Evolutionary conservation across 2,113 vertebrate genomes (phyloP), one percentile per base, ranked within the genome.

Genomic region (Bombycilla garrulus): DNA sequence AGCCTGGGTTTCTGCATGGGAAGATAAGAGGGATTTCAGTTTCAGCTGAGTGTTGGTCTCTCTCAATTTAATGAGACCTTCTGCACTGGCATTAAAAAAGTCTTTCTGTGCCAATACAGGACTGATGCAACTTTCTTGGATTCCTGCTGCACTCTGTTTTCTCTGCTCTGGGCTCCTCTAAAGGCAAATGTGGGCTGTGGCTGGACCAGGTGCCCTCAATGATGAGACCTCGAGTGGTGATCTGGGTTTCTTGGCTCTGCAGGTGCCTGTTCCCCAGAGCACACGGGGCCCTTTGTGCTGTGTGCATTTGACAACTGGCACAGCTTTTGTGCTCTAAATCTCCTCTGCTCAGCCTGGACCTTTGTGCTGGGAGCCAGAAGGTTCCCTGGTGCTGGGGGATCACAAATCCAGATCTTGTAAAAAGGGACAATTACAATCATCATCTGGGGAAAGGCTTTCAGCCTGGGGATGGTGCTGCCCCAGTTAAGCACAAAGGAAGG

Each of bases 21-120:
- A 72, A 93, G 93, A 93, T 92, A 95, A 94, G 96, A 87, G 44
- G 79, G 83, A 87, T 91, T 96, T 92, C 65, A 40, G 20, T 81
- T 81, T 79, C 61, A 84, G 2, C 44, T 72, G 73, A 74, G 73
- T 15, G 5, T 42, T 91, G 65, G 65, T 62, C 10, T 94, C 26
- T 85, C 53, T 36, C 28, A 31, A 1, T 91, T 91, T 93, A 92
- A 92, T 47, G 64, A 90, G 79, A 57, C 35, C 81, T 88, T 86
- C 28, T 95, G 80, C 24, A n/a, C 0, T 62, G 64, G 10, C 65
- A 61, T 71, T 83, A 82, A 48, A 72, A 67, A 45, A 15, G 9
- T 6, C 16, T 40, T 53, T 71, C 35, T 85, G 23, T 20, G 73
- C 64, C 71, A 69, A 13, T 11, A 35, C 3, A 77, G 47, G 50